These are phyloP conservation scores for Ctenopoma kingsleyae DNA, from an alignment of 2,797 vertebrate species.

Conservation along the genomic window DNA sequence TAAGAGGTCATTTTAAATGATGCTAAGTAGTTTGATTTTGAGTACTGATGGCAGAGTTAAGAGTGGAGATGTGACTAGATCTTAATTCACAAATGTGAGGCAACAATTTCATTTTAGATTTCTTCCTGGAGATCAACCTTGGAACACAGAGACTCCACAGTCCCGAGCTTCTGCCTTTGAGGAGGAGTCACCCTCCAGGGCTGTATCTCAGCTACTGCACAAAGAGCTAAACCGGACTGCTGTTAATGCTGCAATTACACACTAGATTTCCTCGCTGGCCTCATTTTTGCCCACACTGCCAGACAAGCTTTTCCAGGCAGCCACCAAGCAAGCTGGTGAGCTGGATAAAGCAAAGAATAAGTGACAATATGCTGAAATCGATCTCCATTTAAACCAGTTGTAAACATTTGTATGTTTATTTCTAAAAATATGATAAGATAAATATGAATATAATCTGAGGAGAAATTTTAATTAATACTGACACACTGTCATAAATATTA, in stretches of 20 bases:
- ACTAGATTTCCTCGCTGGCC: constrained; percentile 57
- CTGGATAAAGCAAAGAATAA: constrained; percentile 10
- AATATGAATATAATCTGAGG: background rate
- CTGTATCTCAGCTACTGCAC: constrained; percentile 54
- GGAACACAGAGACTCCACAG: background rate
- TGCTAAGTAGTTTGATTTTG: constrained; percentile 5
- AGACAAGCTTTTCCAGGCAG: constrained; percentile 34
- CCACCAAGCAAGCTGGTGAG: constrained; percentile 30
- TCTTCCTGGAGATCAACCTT: constrained; percentile 12
- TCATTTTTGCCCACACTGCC: constrained; percentile 40
- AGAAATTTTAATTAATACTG: background rate
- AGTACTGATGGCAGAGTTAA: background rate
- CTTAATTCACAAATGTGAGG: background rate
- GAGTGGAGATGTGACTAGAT: constrained; percentile 30
- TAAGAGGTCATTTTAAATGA: background rate
- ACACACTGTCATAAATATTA: background rate
- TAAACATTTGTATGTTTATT: background rate
- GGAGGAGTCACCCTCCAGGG: constrained; percentile 37
- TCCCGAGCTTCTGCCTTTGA: constrained; percentile 14
- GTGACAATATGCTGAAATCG: background rate
- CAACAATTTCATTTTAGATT: constrained; percentile 22
- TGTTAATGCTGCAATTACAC: constrained; percentile 63
- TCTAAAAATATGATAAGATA: background rate
- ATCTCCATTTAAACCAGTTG: background rate
- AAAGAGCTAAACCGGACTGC: constrained; percentile 31